Evolutionary conservation across 2,113 vertebrate genomes (phyloP), one percentile per base, ranked within the genome.

Genomic region (Grallaria varia): DNA sequence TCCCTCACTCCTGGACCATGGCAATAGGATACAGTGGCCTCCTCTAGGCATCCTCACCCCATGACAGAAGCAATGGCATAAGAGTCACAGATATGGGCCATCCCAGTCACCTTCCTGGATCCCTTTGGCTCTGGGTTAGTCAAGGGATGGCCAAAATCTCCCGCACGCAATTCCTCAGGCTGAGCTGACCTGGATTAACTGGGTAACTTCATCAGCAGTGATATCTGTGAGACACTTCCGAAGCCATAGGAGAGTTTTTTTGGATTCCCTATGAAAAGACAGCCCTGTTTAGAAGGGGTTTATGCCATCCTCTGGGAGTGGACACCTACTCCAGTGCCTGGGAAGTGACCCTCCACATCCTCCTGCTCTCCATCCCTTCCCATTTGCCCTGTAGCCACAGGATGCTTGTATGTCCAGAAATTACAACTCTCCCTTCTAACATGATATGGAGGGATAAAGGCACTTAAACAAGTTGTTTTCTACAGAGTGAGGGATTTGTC

Each of bases 371-470:
- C 25, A 30, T 5, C 44, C 17, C 47, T 58, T 77, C 72, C 62
- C 17, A 2, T 6, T 60, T 58, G 8, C 56, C 22, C 33, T 30
- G 10, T 31, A 77, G 50, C 47, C 74, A 8, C 62, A 52, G 62
- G 67, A 44, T 25, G 0, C 58, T 60, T 22, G 6, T 14, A 8
- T 55, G 53, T 5, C 64, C 37, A 9, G 2, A 59, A 93, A 30
- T 31, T 20, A 35, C 37, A 45, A 12, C n/a, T 58, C 81, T 69
- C 37, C 8, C 94, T 87, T 79, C 55, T 63, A 49, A 64, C n/a
- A 12, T 0, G 1, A 1, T 10, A 18, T 5, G 9, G 23, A 68
- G 27, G 19, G 25, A 6, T 63, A 74, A 79, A 33, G 3, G 1
- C 63, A 27, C 55, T 83, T 66, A 62, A 69, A 42, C 35, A 23